Percentiles rank a stretch among this genome's conserved stretches.
phyloP scores from a whole-genome alignment of 1,140 invertebrate species.

The Zaprionus ornatus region DNA sequence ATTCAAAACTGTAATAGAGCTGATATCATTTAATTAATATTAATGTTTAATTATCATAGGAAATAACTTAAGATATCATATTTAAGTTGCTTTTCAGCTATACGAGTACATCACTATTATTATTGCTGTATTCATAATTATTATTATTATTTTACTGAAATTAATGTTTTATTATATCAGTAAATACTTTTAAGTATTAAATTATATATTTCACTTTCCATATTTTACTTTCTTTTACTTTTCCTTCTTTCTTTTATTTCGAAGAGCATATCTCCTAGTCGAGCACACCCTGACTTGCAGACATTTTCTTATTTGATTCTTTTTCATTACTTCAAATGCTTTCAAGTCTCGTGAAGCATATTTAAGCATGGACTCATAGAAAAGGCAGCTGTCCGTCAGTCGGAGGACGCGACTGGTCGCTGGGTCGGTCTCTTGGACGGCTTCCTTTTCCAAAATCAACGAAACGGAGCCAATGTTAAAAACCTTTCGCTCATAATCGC shows the following conservation, averaged over 20 bases:
- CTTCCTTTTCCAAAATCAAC: conserved; percentile 47
- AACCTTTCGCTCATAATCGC: conserved; percentile 47
- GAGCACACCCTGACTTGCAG: conserved; percentile 10
- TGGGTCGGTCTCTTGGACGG: conserved; percentile 4
- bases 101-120: too few species aligned
- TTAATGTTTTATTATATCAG: too few species aligned
- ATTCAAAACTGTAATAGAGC: neutral
- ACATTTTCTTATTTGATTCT: conserved; percentile 40
- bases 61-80: neutral
- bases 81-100: too few species aligned
- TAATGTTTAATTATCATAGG: neutral
- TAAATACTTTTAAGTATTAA: too few species aligned
- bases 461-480: conserved; percentile 63
- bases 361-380: conserved; percentile 68
- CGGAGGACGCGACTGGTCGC: neutral
- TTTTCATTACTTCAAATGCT: conserved; percentile 78
- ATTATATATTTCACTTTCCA: too few species aligned
- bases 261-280: conserved; percentile 21
- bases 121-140: too few species aligned
- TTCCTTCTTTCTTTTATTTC: neutral
- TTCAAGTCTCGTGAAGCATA: conserved; percentile 76
- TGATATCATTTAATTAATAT: neutral
- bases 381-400: conserved; percentile 32
- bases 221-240: neutral
- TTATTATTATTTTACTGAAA: too few species aligned